phyloP scores from a whole-genome alignment of 2,113 vertebrate genomes.

The Carassius gibelio region DNA sequence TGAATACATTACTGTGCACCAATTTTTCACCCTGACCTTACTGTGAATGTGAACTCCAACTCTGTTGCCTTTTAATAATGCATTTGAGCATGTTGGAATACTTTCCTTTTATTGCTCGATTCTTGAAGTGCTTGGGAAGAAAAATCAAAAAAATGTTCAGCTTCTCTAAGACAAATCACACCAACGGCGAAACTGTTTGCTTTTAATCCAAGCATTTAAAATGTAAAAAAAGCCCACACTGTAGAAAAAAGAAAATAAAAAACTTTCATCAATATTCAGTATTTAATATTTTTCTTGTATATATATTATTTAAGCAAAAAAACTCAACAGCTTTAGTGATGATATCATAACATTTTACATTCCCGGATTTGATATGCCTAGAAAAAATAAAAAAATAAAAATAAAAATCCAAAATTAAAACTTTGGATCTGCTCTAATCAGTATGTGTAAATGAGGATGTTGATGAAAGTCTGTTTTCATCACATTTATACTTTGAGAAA shows the following conservation, averaged over 20 bases:
- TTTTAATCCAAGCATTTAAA: not conserved
- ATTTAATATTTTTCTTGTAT: not conserved
- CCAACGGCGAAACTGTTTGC: not conserved
- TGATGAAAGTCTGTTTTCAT: constrained; percentile 30
- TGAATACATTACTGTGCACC: constrained; percentile 31
- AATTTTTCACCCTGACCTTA: not conserved
- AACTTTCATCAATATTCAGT: too few species aligned
- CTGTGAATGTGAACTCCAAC: constrained; percentile 43
- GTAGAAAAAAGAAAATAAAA: not conserved
- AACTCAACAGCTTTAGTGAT: not conserved
- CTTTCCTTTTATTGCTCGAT: not conserved
- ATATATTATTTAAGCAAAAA: not conserved
- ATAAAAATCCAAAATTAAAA: not conserved
- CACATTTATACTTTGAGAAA: constrained; percentile 11
- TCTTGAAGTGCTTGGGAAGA: not conserved
- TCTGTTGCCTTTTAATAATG: constrained; percentile 46
- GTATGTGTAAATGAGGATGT: constrained; percentile 8
- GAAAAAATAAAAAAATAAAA: too few species aligned
- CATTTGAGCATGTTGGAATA: constrained; percentile 7
- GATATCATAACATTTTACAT: not conserved
- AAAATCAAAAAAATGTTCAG: not conserved
- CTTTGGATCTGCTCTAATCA: constrained; percentile 23
- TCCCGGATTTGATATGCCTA: too few species aligned
- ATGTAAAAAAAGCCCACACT: not conserved
- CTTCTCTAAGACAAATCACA: not conserved